A percentile compares a stretch with the other conserved stretches of the same genome.
phyloP scores from a whole-genome alignment of 2,797 vertebrate species.

The Intellagama lesueurii region DNA sequence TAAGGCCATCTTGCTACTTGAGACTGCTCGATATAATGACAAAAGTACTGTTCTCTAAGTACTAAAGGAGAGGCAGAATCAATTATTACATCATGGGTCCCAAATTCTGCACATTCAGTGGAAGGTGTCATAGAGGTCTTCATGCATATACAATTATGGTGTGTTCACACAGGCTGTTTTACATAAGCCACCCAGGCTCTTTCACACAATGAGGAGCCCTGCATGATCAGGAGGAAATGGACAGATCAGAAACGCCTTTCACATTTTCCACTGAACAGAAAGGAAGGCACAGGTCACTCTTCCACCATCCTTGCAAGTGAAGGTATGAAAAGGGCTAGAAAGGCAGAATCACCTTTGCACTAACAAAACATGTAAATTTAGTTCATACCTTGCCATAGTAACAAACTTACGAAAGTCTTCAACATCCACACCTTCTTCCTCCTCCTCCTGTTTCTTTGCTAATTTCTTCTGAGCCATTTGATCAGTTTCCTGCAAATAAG shows the following conservation, averaged over 20 bases:
- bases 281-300: neutral
- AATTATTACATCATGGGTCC: neutral
- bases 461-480: slow-evolving; percentile 84
- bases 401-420: slow-evolving; percentile 90
- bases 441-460: slow-evolving; percentile 78
- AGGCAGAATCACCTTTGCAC: neutral
- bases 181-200: no score
- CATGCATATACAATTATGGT: neutral
- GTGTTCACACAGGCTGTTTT: neutral
- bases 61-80: neutral
- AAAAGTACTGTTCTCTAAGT: neutral
- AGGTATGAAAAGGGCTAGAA: neutral
- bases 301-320: neutral
- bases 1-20: neutral
- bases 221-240: neutral
- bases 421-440: slow-evolving; percentile 83
- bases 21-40: neutral
- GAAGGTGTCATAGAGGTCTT: neutral
- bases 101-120: neutral
- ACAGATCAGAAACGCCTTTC: neutral
- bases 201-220: neutral
- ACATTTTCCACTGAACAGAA: neutral
- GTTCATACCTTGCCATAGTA: slow-evolving; percentile 86
- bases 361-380: slow-evolving; percentile 33
- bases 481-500: slow-evolving; percentile 88